Conservation (phyloP, 2,888 invertebrate genomes). For the Teleogryllus oceanicus region DNA sequence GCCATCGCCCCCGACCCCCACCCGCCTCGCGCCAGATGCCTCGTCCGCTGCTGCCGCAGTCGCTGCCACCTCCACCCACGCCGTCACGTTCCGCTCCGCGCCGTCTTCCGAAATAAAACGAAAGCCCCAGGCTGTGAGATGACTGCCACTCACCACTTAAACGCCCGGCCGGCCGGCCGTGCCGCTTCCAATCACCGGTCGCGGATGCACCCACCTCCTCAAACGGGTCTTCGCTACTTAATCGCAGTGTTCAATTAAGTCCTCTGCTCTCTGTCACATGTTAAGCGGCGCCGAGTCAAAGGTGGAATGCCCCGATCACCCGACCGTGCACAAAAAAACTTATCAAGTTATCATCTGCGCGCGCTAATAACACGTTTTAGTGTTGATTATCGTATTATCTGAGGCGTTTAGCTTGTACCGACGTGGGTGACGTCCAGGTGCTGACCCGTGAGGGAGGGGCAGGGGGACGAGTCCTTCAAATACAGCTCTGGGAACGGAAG, state of each 20-base stretch:
- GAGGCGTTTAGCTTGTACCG: background rate
- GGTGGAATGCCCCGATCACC: background rate
- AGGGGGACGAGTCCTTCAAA: background rate
- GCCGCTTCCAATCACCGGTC: too few relatives aligned
- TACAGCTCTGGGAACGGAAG: too few relatives aligned
- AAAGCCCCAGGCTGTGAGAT: too few relatives aligned
- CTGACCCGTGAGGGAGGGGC: background rate
- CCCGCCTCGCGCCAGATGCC: too few relatives aligned
- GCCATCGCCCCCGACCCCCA: too few relatives aligned
- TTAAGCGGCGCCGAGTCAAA: background rate
- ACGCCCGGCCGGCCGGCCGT: too few relatives aligned
- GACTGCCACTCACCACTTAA: too few relatives aligned
- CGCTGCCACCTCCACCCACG: too few relatives aligned
- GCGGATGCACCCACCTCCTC: background rate
- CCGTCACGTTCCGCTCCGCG: too few relatives aligned
- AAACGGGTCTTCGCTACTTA: background rate
- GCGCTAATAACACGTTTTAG: constrained; percentile 3
- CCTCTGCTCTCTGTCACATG: background rate
- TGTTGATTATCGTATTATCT: background rate
- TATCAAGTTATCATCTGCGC: background rate
- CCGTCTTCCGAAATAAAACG: too few relatives aligned
- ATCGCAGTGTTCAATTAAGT: background rate
- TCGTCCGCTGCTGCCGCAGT: too few relatives aligned
- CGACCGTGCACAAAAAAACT: background rate
- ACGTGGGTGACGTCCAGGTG: background rate